Evolutionary conservation across 2,888 invertebrate genomes (phyloP).

Genomic region (Hecatera dysodea): DNA sequence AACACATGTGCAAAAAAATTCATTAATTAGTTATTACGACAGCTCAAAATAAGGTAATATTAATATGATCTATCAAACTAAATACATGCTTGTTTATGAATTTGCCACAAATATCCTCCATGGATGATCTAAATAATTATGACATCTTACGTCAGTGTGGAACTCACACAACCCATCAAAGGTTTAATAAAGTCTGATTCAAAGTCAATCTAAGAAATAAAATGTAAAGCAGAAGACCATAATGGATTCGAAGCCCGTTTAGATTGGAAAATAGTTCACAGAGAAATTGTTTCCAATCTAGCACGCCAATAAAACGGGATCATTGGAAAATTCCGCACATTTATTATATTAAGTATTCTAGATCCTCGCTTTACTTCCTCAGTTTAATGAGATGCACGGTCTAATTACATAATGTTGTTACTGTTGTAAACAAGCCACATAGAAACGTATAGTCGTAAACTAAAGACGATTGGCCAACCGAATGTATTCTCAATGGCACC

Average conservation of each 20-base stretch:
- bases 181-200: conserved; percentile 26
- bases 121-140: conserved; percentile 15
- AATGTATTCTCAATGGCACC: conserved; percentile 79
- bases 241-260: conserved; percentile 34
- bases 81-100: conserved; percentile 22
- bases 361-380: conserved; percentile 30
- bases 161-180: conserved; percentile 7
- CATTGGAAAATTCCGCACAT: conserved; percentile 51
- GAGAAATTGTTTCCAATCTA: conserved; percentile 48
- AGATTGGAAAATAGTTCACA: conserved; percentile 45
- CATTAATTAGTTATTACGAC: conserved; percentile 27
- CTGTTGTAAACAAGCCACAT: conserved; percentile 45
- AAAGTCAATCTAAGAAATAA: conserved; percentile 31
- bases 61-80: conserved; percentile 21
- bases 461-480: conserved; percentile 79
- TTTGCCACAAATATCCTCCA: conserved; percentile 14
- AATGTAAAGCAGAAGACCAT: conserved; percentile 32
- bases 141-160: conserved; percentile 6
- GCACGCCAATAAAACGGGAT: conserved; percentile 29
- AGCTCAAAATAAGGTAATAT: conserved; percentile 37
- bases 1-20: conserved; percentile 36
- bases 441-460: conserved; percentile 70
- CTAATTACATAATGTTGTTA: conserved; percentile 68
- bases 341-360: conserved; percentile 55
- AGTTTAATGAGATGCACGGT: conserved; percentile 46